phyloP scores from a whole-genome alignment of 2,113 vertebrate genomes.

The Myrmecobius fasciatus region DNA sequence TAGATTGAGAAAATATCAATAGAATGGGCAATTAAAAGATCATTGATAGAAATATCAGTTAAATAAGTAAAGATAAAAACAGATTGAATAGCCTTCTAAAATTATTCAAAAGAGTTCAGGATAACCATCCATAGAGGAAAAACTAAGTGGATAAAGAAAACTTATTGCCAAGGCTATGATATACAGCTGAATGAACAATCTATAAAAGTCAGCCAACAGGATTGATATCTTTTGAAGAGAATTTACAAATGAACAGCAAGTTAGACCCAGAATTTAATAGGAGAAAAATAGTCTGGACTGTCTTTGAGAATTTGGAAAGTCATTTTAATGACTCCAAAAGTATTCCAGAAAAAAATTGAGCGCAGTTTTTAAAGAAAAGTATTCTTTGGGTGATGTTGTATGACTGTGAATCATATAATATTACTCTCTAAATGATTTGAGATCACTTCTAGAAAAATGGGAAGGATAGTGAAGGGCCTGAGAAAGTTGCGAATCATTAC shows the following conservation, averaged over 20 bases:
- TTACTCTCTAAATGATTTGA: not conserved
- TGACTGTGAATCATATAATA: not conserved
- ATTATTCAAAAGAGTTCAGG: not conserved
- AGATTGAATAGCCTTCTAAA: not conserved
- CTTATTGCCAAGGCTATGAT: not conserved
- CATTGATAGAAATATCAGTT: not conserved
- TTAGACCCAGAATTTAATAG: not conserved
- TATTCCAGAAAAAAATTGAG: not conserved
- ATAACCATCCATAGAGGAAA: not conserved
- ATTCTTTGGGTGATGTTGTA: not conserved
- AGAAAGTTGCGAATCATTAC: not conserved
- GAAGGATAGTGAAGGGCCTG: not conserved
- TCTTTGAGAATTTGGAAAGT: not conserved
- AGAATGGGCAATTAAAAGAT: not conserved
- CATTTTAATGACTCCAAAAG: not conserved
- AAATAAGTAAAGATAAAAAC: not conserved
- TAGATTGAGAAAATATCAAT: not conserved
- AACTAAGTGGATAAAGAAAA: not conserved
- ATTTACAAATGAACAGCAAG: not conserved
- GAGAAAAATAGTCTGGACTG: not conserved
- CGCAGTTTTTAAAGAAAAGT: not conserved
- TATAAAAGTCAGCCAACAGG: not conserved
- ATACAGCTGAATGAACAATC: not conserved
- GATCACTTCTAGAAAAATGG: not conserved
- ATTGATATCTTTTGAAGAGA: not conserved